Evolutionary conservation across 1,140 invertebrate species (phyloP).

Genomic region (Diabrotica undecimpunctata): DNA sequence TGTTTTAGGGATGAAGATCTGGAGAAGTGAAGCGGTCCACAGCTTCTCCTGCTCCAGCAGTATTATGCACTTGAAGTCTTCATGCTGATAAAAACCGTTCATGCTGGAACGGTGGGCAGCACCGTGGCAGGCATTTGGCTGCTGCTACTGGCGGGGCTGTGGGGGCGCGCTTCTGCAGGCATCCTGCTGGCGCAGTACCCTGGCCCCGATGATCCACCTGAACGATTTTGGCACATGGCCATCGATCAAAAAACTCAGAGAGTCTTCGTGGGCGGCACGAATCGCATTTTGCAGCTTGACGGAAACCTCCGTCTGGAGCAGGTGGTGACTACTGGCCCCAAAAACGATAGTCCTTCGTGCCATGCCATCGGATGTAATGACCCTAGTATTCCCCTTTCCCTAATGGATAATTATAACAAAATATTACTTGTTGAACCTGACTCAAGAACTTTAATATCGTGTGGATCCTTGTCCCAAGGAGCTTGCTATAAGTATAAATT

Average conservation of each 20-base stretch:
- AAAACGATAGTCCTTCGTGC: constrained; percentile 81
- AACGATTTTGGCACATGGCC: constrained; percentile 59
- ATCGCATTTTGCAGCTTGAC: constrained; percentile 78
- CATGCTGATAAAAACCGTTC: constrained; percentile 39
- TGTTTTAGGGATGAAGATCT: constrained; percentile 40
- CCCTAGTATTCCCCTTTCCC: constrained; percentile 60
- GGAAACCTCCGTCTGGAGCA: constrained; percentile 67
- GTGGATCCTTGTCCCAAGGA: constrained; percentile 83
- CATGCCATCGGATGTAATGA: constrained; percentile 76
- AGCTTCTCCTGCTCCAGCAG: constrained; percentile 34
- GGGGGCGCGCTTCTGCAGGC: constrained; percentile 34
- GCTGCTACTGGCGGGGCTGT: constrained; percentile 37
- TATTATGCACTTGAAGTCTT: constrained; percentile 31
- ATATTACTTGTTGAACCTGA: constrained; percentile 83
- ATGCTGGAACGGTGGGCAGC: constrained; percentile 35
- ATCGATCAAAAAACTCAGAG: constrained; percentile 58
- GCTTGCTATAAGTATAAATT: constrained; percentile 84
- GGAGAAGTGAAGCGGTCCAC: constrained; percentile 30
- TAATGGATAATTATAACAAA: constrained; percentile 88
- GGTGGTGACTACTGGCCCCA: constrained; percentile 66
- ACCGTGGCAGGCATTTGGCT: constrained; percentile 42
- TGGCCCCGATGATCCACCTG: constrained; percentile 46
- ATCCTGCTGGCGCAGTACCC: constrained; percentile 45
- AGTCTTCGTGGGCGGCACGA: constrained; percentile 74
- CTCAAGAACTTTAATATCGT: constrained; percentile 76